Evolutionary conservation across 2,113 vertebrate genomes (phyloP), one percentile per base, ranked within the genome.

Genomic region (Dicrurus megarhynchus): DNA sequence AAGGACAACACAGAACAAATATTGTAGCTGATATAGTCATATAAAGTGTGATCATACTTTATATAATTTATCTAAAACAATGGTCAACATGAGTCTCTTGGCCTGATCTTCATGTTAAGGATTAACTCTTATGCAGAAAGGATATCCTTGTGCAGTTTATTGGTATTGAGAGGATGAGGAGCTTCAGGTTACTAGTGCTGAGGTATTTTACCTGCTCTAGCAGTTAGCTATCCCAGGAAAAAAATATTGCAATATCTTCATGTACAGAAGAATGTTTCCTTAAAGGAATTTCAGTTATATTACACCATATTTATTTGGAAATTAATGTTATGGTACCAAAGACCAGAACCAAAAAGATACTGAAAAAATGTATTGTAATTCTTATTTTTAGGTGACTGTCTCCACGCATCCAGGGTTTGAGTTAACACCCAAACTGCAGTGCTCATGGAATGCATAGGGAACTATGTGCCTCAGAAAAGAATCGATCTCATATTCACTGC

Each of bases 401-500:
- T 71, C 35, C 2, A 1, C 3, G 1, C 16, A 33, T 52, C 14
- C 33, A 11, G 33, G 21, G 5, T 53, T 70, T 61, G 33, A 35
- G 9, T 39, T 76, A 59, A 59, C 37, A 68, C 27, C 6, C 22
- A 44, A 68, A 52, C 65, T 20, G 0, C 6, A 37, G 37, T 70
- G 77, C 39, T 87, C 4, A 26, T 26, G 39, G 27, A 73, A 7
- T 20, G 24, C 21, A 3, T 9, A 20, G 44, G 50, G 23, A 73
- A 44, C 26, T n/a, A 0, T 37, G 8, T 65, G 24, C 22, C 19
- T 70, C 57, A 50, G 53, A 39, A 73, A 13, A 60, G 9, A 67
- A 28, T n/a, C 0, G 0, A 3, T 50, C n/a, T 82, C 42, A 28
- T 33, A 13, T 35, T 89, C 59, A 68, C 26, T 16, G 32, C 35